Evolutionary conservation across 2,888 invertebrate genomes (phyloP), one percentile per base, ranked within the genome.

Genomic region (Petrophora chlorosata): DNA sequence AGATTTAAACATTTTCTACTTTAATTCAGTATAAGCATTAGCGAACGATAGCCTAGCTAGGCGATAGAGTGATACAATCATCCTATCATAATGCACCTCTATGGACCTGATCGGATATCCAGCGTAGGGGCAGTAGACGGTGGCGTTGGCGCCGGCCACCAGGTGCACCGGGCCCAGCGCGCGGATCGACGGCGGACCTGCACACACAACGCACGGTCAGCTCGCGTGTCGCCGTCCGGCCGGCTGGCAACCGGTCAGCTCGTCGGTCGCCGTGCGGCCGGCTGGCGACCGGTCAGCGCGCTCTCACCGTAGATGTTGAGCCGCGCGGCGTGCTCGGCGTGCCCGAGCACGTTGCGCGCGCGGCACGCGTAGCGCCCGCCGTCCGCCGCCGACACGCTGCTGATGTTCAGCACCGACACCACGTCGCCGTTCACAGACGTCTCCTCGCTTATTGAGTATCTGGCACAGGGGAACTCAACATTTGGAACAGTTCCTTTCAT

Each of bases 361-460:
- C 93, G 91, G 79, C 97, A 97, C 29, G 94, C 93, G 85, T 97
- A 97, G 50, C 95, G 92, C 3, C 96, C 97, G 48, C 96, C 96
- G 76, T 97, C 96, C 63, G 94, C 93, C 42, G 94, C 92, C 41
- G 92, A 82, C 50, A 93, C 94, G 58, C 93, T 92, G 47, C 94
- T 93, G 66, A 96, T 93, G 90, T 95, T 95, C 71, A 96, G 92
- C 83, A 95, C 94, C 75, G 95, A 95, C 76, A 95, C 93, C 67
- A 95, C 95, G 79, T 95, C 95, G 45, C 96, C 96, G 17, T 92
- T 91, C 67, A 93, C 92, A 69, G 94, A 93, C 52, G 94, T 93
- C 82, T 94, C 95, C 81, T 95, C 94, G 56, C 94, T 94, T 61
- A 96, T 92, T 26, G 93, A 92, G 76, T 94, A 95, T n/a, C n/a